phyloP scores from a whole-genome alignment of 1,140 invertebrate genomes.

The Armadillidium nasatum region DNA sequence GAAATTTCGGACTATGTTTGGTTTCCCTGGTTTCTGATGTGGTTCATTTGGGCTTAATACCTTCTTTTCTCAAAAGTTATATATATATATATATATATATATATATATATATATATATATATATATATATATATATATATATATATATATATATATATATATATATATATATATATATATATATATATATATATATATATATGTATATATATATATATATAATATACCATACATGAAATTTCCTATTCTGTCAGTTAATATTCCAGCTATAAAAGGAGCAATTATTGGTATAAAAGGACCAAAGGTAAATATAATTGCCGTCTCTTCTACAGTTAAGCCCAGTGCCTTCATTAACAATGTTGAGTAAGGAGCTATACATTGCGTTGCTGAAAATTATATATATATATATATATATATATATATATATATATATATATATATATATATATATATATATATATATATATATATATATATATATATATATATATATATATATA shows the following conservation, averaged over 20 bases:
- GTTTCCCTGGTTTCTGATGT: no score
- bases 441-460: no score
- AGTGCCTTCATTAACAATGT: conserved; percentile 25
- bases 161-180: conserved; percentile 3
- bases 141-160: not conserved
- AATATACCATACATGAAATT: conserved; percentile 19
- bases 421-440: no score
- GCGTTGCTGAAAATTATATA: conserved; percentile 29
- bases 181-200: not conserved
- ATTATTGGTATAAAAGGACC: conserved; percentile 24
- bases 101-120: not conserved
- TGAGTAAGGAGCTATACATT: conserved; percentile 39
- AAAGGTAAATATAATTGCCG: conserved; percentile 17
- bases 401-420: no score
- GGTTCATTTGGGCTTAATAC: no score
- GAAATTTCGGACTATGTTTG: no score
- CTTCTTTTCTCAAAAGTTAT: no score
- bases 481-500: no score
- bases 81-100: no score
- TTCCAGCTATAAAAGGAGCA: conserved; percentile 19
- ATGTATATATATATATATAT: not conserved
- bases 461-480: no score
- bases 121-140: not conserved
- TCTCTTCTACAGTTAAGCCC: conserved; percentile 14
- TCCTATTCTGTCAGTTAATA: conserved; percentile 24